Percentiles rank a stretch among this genome's conserved stretches.
Conservation (phyloP, 1,140 invertebrate species). For the Epicauta chinensis region DNA sequence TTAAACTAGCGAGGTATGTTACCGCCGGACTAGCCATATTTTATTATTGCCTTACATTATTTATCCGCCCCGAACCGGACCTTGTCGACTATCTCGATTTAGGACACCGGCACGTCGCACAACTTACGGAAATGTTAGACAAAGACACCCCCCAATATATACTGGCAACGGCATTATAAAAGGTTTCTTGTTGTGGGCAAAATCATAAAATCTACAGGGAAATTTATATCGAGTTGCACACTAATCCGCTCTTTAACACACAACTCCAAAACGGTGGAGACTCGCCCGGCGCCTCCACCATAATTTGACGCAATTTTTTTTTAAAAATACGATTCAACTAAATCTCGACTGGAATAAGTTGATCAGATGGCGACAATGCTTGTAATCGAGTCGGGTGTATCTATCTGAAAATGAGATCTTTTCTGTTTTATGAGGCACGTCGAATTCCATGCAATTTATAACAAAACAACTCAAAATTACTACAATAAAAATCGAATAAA, state of each 20-base stretch:
- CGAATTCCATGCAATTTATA: slow-evolving; percentile 32
- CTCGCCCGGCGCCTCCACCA: too few species aligned
- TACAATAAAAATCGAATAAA: slow-evolving; percentile 28
- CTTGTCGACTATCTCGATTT: slow-evolving; percentile 14
- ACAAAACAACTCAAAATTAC: slow-evolving; percentile 29
- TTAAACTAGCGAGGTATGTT: slow-evolving; percentile 35
- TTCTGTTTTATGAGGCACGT: slow-evolving; percentile 34
- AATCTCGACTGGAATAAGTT: background rate
- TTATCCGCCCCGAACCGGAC: slow-evolving; percentile 33
- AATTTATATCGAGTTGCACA: too few species aligned
- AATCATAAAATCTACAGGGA: too few species aligned
- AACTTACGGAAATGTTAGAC: slow-evolving; percentile 1
- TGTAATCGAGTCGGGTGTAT: background rate
- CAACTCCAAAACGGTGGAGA: too few species aligned
- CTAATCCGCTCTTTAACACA: too few species aligned
- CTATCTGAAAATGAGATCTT: slow-evolving; percentile 31
- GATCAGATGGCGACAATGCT: background rate
- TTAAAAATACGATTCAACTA: background rate
- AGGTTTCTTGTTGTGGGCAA: too few species aligned
- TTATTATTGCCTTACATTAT: slow-evolving; percentile 39
- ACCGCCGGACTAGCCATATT: slow-evolving; percentile 34
- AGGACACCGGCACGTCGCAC: slow-evolving; percentile 1
- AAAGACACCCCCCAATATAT: too few species aligned
- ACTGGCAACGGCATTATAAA: too few species aligned
- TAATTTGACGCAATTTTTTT: background rate